phyloP scores from a whole-genome alignment of 2,888 invertebrate genomes.

The Cyclophora punctaria region DNA sequence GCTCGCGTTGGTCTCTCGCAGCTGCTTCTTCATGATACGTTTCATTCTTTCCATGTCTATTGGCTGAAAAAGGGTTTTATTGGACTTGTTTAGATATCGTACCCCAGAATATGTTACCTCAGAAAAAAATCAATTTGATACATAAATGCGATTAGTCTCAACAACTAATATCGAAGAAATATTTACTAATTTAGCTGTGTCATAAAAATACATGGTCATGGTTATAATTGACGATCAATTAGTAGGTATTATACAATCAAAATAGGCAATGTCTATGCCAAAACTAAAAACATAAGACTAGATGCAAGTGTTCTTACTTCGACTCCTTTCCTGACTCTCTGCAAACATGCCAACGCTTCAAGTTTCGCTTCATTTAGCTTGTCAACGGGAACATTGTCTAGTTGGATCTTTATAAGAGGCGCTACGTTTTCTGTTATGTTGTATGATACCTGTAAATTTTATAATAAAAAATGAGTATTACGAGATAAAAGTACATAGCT shows the following conservation, averaged over 20 bases:
- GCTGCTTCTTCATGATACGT: slow-evolving; percentile 81
- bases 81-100: too few relatives aligned
- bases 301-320: slow-evolving; percentile 27
- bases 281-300: not conserved
- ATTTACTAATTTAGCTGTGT: too few relatives aligned
- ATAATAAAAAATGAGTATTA: too few relatives aligned
- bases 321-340: slow-evolving; percentile 34
- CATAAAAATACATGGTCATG: not conserved
- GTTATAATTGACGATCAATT: not conserved
- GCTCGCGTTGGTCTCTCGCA: slow-evolving; percentile 79
- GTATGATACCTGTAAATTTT: slow-evolving; percentile 74
- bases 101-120: too few relatives aligned
- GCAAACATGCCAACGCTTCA: slow-evolving; percentile 59
- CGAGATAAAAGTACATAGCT: too few relatives aligned
- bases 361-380: slow-evolving; percentile 79
- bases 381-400: slow-evolving; percentile 83
- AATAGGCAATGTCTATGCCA: not conserved
- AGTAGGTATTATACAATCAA: not conserved
- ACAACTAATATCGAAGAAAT: too few relatives aligned
- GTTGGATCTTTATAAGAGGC: slow-evolving; percentile 79
- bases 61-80: slow-evolving; percentile 19
- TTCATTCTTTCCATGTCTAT: slow-evolving; percentile 86
- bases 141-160: too few relatives aligned
- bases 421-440: slow-evolving; percentile 83
- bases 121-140: too few relatives aligned